Base-by-base conservation (phyloP, 2,888 invertebrate genomes). In the Leptopilina drosophilae region DNA sequence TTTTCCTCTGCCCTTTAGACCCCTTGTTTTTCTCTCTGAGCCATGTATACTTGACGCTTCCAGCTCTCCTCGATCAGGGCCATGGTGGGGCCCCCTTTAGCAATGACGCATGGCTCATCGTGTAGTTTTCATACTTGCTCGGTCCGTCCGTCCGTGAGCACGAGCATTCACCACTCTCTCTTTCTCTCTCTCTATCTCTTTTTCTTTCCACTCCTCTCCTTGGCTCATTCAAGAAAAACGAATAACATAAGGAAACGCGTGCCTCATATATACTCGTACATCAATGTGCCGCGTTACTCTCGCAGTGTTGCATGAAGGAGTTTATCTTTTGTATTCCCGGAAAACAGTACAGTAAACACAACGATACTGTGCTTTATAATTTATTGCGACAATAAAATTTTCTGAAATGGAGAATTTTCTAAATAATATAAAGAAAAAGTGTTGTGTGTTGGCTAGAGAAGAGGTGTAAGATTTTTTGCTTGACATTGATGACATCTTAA, bases 11-110 rank as follows among this genome's bases (percentile, higher is more conserved):
- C 67, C 80, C 79, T 73, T 65, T 73, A 64, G 78, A 12, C 75
- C 59, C 53, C 26, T 77, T 67, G 73, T 64, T 69, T 77, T 79
- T 40, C 80, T 78, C 83, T 84, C 84, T 84, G 80, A 77, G 80
- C 81, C 49, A 12, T 49, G 82, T 78, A 81, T 80, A 76, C 81
- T 80, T 80, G 84, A 83, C 82, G 82, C 83, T 82, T 80, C 81
- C 82, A 84, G 87, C 87, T 87, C 87, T 87, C 83, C 87, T 87
- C 86, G 84, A 82, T 81, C 81, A 81, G 84, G 86, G 84, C 83
- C 85, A 85, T 86, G 84, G 87, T 85, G 86, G 83, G 85, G 84
- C 84, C 81, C 80, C 82, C 77, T 77, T 78, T 67, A 80, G 77
- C 65, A 78, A 78, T 79, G 81, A 64, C 77, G 80, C 81, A 80